Base-by-base conservation (phyloP, 2,113 vertebrate species). In the Embiotoca jacksoni region DNA sequence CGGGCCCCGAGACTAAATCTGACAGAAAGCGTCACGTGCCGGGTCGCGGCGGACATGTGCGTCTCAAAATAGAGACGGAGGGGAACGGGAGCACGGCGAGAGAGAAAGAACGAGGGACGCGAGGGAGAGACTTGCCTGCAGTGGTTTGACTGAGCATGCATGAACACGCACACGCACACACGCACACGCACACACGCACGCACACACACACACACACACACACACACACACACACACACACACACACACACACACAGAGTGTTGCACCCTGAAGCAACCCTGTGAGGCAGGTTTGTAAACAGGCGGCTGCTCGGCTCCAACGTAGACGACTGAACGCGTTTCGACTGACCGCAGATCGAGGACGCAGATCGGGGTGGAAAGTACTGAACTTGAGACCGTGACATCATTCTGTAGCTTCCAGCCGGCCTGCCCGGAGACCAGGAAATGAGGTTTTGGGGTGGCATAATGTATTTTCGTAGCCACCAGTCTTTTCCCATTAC, bases 21-120 rank as follows among this genome's bases (percentile, higher is more conserved):
- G 82, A 87, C 81, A 89, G 81, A 88, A 23, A 83, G 72, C 0
- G 7, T 71, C 90, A 92, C 87, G 52, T 90, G 89, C 78, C 46
- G 79, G 89, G 85, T 88, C 85, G 74, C 46, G 15, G 78, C 60
- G 59, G 62, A 80, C 90, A 92, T 82, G 88, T 88, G 90, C 54
- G 49, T 87, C 88, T 85, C 62, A 63, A 90, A 86, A 91, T 91
- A 91, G 86, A 84, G 86, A 75, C 10, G 2, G 44, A 23, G 23
- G 23, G 23, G 23, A 23, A 23, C 31, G 32, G 14, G 77, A 90
- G 64, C 78, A 59, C 35, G 13, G 59, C 56, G n/a, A 2, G 1
- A 47, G 65, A 54, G 36, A 41, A 63, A 74, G 65, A 47, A 76
- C 0, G 36, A 77, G 52, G 53, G 2, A 55, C 46, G 33, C 72